A percentile compares a stretch with the other conserved stretches of the same genome.
phyloP scores from a whole-genome alignment of 2,113 vertebrate species.

The Cavia aperea region DNA sequence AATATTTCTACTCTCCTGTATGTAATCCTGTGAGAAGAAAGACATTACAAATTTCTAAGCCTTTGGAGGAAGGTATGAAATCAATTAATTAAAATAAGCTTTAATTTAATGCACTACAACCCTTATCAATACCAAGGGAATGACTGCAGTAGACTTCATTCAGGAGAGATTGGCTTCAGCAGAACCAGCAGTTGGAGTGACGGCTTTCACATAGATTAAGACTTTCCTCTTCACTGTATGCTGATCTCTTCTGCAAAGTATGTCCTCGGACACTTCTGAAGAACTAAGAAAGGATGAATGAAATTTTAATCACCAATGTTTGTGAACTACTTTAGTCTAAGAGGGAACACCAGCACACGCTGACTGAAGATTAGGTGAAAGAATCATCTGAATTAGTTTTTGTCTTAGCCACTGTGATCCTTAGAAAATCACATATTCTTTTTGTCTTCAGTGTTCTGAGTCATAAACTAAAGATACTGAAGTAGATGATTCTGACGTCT shows the following conservation, averaged over 20 bases:
- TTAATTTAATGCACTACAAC: background rate
- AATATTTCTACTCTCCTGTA: background rate
- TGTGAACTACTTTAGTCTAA: background rate
- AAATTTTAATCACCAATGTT: background rate
- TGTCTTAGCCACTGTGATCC: background rate
- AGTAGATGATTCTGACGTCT: background rate
- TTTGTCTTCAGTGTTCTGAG: background rate
- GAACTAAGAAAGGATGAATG: background rate
- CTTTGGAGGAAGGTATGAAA: background rate
- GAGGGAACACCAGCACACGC: background rate
- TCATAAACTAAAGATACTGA: background rate
- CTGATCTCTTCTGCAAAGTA: background rate
- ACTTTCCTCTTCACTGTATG: background rate
- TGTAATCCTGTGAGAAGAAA: background rate
- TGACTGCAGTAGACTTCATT: background rate
- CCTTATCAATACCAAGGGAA: background rate
- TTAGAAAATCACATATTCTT: background rate
- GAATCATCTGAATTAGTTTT: background rate
- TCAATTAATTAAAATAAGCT: conserved; percentile 6
- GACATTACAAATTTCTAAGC: background rate
- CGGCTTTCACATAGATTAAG: background rate
- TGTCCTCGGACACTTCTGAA: background rate
- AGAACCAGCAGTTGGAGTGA: background rate
- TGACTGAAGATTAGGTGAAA: background rate
- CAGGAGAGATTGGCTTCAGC: background rate